A percentile compares a stretch with the other conserved stretches of the same genome.
phyloP scores from a whole-genome alignment of 2,113 vertebrate species.

The Odocoileus virginianus region DNA sequence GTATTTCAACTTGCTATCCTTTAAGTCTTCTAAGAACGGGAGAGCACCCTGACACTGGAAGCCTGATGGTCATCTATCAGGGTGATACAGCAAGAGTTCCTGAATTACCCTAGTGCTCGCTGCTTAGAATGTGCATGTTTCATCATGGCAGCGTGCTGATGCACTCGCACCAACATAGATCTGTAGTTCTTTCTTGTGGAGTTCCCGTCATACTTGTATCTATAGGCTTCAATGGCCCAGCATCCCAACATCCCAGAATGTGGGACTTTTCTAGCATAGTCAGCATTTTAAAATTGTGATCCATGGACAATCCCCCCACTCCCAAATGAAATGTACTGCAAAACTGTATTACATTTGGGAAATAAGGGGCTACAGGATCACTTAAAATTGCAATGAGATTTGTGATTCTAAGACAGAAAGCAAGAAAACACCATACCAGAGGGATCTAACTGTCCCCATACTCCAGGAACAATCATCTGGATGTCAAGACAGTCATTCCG shows the following conservation, averaged over 20 bases:
- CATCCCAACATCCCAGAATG: not conserved
- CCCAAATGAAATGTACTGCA: not conserved
- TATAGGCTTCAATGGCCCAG: not conserved
- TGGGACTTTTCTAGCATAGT: not conserved
- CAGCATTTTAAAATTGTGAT: not conserved
- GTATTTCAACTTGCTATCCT: not conserved
- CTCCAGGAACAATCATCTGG: not conserved
- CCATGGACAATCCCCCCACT: too few species aligned
- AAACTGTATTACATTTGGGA: not conserved
- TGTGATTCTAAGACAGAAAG: not conserved
- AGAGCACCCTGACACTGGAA: not conserved
- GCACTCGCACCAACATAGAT: not conserved
- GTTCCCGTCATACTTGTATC: not conserved
- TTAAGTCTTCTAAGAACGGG: not conserved
- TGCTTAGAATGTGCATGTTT: not conserved
- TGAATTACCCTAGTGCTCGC: not conserved
- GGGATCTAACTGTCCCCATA: not conserved
- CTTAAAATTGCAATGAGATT: not conserved
- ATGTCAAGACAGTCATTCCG: not conserved
- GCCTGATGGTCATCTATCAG: not conserved
- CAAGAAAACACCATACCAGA: not conserved
- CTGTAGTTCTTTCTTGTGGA: not conserved
- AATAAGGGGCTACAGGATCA: not conserved
- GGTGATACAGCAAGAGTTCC: not conserved
- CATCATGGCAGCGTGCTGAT: not conserved